phyloP scores from a whole-genome alignment of 2,113 vertebrate species.

The Alectura lathami region DNA sequence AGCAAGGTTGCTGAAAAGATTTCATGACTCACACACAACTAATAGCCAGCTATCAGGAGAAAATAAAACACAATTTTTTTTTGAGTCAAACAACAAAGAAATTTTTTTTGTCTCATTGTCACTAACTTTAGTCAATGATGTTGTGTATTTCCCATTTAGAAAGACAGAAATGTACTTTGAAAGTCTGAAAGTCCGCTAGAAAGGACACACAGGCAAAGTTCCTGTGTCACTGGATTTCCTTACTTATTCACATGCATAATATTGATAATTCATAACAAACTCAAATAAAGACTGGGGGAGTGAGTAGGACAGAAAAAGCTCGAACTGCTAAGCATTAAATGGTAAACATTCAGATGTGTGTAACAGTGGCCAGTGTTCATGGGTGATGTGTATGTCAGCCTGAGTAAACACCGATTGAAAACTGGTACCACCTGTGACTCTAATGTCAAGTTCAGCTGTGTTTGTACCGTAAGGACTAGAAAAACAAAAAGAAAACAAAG shows the following conservation, averaged over 20 bases:
- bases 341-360: background rate
- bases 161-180: background rate
- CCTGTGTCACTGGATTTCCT: accelerated
- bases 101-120: background rate
- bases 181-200: background rate
- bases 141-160: background rate
- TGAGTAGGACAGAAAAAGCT: background rate
- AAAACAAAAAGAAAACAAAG: background rate
- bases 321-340: background rate
- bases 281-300: background rate
- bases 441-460: background rate
- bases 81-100: background rate
- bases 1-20: background rate
- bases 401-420: background rate
- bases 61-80: background rate
- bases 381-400: background rate
- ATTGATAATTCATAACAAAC: background rate
- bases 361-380: background rate
- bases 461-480: background rate
- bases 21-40: constrained; percentile 16
- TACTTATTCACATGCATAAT: background rate
- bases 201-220: background rate
- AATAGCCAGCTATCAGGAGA: background rate
- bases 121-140: background rate
- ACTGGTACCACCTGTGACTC: background rate